Base-by-base conservation (phyloP, 2,888 invertebrate species). In the Agrypnus murinus region DNA sequence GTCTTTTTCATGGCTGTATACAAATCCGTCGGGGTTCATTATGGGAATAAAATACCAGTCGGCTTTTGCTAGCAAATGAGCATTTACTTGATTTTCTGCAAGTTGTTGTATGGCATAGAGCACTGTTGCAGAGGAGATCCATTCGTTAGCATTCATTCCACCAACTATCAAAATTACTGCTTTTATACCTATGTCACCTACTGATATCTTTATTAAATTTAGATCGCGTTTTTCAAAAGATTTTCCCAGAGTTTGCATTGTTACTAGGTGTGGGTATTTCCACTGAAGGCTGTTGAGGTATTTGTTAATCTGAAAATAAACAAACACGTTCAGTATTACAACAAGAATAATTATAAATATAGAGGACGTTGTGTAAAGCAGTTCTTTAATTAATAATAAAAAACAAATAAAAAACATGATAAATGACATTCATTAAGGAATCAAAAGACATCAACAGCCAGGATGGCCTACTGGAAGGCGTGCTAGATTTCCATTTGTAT, bases 61-160 rank as follows among this genome's bases (percentile, higher is more conserved):
- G 50, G 87, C 84, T 14, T 81, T 79, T 15, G 85, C 79, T 9
- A 87, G 78, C 1, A 88, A 72, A n/a, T 81, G 59, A 9, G 67
- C 71, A 70, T 84, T 83, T 25, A 77, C 34, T 78, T 69, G 62
- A 81, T 82, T 15, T 77, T 78, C 45, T 79, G 89, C 88, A 72
- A 92, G 82, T 69, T 91, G 86, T 65, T 88, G 84, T 53, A 92
- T 87, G 43, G 89, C 83, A 80, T 90, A 91, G 4, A 92, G 81
- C 0, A 89, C 86, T 0, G 87, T 88, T 0, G 89, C 88, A 0
- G 90, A 73, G 89, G 91, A 89, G 57, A 91, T 90, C 92, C 92
- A 92, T 83, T 92, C 92, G 1, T 91, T 87, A 0, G 91, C 91
- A 80, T 92, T 92, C 62, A 91, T 89, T 73, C 87, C 88, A 1